phyloP scores from a whole-genome alignment of 2,113 vertebrate species.

The Sialia sialis region DNA sequence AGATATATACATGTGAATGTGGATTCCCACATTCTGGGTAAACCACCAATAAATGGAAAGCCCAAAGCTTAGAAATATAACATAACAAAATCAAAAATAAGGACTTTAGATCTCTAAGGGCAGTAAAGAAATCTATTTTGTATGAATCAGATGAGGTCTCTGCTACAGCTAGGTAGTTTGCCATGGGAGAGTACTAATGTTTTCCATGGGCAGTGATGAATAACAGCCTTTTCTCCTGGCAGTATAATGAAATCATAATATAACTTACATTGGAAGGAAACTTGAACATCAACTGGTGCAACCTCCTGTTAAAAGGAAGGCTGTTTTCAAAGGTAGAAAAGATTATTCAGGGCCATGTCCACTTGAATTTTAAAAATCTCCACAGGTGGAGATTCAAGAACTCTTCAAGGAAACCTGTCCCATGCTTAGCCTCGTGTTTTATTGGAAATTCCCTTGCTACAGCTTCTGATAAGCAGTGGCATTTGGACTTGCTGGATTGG shows the following conservation, averaged over 20 bases:
- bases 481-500: not conserved
- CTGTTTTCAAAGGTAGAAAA: not conserved
- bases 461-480: not conserved
- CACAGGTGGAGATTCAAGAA: not conserved
- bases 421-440: not conserved
- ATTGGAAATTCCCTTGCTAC: not conserved
- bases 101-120: not conserved
- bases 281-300: not conserved
- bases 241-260: not conserved
- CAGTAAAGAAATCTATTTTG: not conserved
- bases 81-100: not conserved
- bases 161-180: not conserved
- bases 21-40: not conserved
- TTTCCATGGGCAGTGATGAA: not conserved
- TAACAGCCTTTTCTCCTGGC: not conserved
- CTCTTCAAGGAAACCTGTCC: not conserved
- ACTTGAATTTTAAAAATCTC: not conserved
- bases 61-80: not conserved
- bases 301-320: not conserved
- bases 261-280: not conserved
- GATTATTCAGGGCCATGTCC: not conserved
- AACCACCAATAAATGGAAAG: not conserved
- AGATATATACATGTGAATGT: not conserved
- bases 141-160: not conserved
- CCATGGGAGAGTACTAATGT: not conserved